Evolutionary conservation across 2,113 vertebrate genomes (phyloP), one percentile per base, ranked within the genome.

Genomic region (Sylvilagus bachmani): DNA sequence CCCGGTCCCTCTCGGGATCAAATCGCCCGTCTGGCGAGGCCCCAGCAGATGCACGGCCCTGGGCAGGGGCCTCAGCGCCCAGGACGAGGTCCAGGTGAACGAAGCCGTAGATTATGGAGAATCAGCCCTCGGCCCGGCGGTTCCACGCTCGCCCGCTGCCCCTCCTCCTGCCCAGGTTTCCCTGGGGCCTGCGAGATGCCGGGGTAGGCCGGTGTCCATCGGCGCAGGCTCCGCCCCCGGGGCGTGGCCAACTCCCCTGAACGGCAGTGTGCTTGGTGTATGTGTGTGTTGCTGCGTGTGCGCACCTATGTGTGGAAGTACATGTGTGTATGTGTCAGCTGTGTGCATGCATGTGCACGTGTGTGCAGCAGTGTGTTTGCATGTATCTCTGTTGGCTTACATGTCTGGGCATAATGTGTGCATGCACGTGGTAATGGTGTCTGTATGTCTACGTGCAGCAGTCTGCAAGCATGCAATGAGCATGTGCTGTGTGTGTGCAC

Each of bases 1-100:
- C 13, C 90, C 61, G 94, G 74, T 89, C 38, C 53, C 36, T 55
- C 38, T 92, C 36, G 89, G 96, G 89, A 93, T 92, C 64, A 96
- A 92, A 79, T 88, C 79, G 93, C 17, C 90, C 70, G 75, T 74
- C 95, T 69, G 90, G 62, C 0, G n/a, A 36, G 62, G 36, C 14
- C 82, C 25, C 44, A 66, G 66, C 24, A 31, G 93, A 44, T 14
- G 13, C 67, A 11, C 49, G 7, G 36, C 6, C 0, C 14, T 0
- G 0, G 1, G 6, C 44, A 0, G 2, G 38, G 70, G 51, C 21
- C 31, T 29, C 5, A 0, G 66, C 49, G 36, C 55, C 13, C 49
- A 2, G 25, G 10, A 29, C 22, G 74, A 31, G 77, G 44, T 36
- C n/a, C n/a, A 11, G 1, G 29, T 12, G 22, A 53, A 27, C 0